phyloP scores from a whole-genome alignment of 2,113 vertebrate genomes.

The Synchiropus splendidus region DNA sequence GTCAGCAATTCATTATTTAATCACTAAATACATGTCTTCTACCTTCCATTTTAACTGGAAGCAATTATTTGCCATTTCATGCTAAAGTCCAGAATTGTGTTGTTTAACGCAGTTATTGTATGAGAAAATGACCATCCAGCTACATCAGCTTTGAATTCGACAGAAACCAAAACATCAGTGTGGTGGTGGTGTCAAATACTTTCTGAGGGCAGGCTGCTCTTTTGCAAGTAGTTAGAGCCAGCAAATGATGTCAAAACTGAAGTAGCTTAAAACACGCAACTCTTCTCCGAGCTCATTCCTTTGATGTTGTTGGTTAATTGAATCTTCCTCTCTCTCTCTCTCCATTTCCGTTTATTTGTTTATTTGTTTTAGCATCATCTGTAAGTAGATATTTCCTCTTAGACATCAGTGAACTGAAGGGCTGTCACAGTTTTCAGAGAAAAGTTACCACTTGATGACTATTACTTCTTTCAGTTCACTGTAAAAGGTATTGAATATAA shows the following conservation, averaged over 20 bases:
- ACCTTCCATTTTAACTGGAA: too few species aligned
- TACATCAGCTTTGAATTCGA: conserved; percentile 19
- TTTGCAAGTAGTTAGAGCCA: conserved; percentile 21
- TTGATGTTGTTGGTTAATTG: conserved; percentile 31
- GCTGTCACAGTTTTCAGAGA: conserved; percentile 7
- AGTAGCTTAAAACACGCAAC: conserved; percentile 25
- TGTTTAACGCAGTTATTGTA: too few species aligned
- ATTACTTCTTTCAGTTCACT: too few species aligned
- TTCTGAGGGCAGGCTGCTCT: conserved; percentile 23
- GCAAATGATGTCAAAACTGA: conserved; percentile 33
- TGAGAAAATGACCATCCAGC: too few species aligned
- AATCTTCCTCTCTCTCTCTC: conserved; percentile 29
- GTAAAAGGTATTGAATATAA: too few species aligned
- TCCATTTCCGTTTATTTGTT: conserved; percentile 15
- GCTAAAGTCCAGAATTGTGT: too few species aligned
- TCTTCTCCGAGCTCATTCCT: conserved; percentile 30
- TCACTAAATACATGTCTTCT: too few species aligned
- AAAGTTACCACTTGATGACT: conserved; percentile 19
- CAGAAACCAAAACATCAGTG: conserved; percentile 40
- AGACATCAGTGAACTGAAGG: conserved; percentile 19
- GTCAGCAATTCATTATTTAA: too few species aligned
- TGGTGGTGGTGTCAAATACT: conserved; percentile 18
- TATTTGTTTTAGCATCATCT: conserved; percentile 37
- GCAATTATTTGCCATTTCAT: too few species aligned
- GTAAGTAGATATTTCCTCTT: conserved; percentile 31